Conservation (phyloP, 1,140 invertebrate genomes). For the Campoletis sonorensis region DNA sequence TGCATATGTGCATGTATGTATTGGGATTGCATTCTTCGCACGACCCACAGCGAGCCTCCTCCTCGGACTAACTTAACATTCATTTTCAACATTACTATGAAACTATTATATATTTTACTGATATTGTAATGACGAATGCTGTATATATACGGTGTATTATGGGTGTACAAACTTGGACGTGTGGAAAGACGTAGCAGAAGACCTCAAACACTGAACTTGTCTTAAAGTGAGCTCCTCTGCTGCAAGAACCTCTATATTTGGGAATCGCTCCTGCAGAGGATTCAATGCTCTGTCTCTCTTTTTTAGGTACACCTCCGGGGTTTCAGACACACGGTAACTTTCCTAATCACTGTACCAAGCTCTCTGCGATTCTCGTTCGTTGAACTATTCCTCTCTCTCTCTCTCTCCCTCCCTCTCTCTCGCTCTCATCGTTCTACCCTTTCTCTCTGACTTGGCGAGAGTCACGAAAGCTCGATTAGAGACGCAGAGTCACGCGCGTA, state of each 20-base stretch:
- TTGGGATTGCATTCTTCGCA: neutral
- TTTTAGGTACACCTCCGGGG: conserved; percentile 14
- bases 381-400: conserved; percentile 57
- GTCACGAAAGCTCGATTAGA: conserved; percentile 68
- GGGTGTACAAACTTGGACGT: no score
- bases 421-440: conserved; percentile 51
- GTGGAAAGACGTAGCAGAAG: no score
- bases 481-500: conserved; percentile 57
- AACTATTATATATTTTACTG: no score
- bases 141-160: no score
- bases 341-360: conserved; percentile 66
- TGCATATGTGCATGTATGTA: neutral
- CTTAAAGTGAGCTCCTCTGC: no score
- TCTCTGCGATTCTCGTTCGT: conserved; percentile 61
- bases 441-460: conserved; percentile 31
- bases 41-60: no score
- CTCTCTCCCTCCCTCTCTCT: neutral
- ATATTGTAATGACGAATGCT: no score
- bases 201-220: no score
- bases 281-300: neutral
- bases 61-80: no score
- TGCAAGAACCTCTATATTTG: no score
- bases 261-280: neutral
- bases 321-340: conserved; percentile 62
- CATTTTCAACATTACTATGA: no score